Evolutionary conservation across 2,888 invertebrate genomes (phyloP), one percentile per base, ranked within the genome.

Genomic region (Drosophila sordidula): DNA sequence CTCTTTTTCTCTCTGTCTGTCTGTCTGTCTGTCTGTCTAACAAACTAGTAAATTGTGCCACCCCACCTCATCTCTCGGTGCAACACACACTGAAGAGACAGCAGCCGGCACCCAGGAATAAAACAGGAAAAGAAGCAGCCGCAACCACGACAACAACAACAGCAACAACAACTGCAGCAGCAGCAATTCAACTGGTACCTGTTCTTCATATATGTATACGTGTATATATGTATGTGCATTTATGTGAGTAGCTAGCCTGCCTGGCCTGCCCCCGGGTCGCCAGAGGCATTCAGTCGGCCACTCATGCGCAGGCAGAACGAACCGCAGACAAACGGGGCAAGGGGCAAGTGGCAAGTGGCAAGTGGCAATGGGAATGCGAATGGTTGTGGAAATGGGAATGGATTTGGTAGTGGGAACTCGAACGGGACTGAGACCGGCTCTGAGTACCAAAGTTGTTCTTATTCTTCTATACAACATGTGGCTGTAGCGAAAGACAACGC

Each of bases 231-330:
- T 38, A 8, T 29, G 4, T 16, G 8, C 36, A 8, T 29, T 6
- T 46, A 12, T 29, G 26, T 47, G 47, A 51, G 38, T 25, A 41
- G 62, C 56, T 34, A 58, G 62, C 65, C 41, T 42, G 47, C 50
- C 47, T 62, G 18, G 38, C 49, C 32, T 26, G 45, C 14, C n/a
- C 8, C 4, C 34, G 34, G 36, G 6, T 56, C 12, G 65, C 73
- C 38, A 18, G 61, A 46, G 70, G 65, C 68, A 69, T 58, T 46
- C 73, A 77, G 68, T 57, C 78, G 67, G 78, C 66, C 67, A 77
- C 77, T 78, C 77, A 78, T 77, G 77, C 79, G 80, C 80, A 78
- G 67, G 65, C 76, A 69, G 51, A 47, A 46, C 47, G 54, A 70
- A 74, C 66, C 78, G 59, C 69, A 77, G 29, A 51, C 70, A n/a